A percentile compares a stretch with the other conserved stretches of the same genome.
These are phyloP conservation scores for Drosophila bocqueti DNA, from an alignment of 1,140 invertebrate species.

Conservation along the genomic window DNA sequence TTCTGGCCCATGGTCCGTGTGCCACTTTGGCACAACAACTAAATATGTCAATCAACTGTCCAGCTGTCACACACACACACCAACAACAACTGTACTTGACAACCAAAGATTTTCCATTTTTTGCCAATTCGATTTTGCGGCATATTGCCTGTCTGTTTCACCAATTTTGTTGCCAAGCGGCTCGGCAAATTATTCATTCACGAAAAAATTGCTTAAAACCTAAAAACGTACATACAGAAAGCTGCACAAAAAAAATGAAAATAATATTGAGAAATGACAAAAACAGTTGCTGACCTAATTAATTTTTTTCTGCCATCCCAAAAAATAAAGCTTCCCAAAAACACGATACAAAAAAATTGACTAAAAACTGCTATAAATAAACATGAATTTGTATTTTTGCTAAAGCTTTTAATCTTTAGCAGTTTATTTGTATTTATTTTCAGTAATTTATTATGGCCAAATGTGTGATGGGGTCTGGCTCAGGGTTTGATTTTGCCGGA, in stretches of 20 bases:
- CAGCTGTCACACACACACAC: conserved; percentile 43
- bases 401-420: conserved; percentile 34
- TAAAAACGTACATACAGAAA: conserved; percentile 8
- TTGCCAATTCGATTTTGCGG: conserved; percentile 34
- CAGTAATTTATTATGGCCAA: conserved; percentile 39
- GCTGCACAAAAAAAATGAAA: conserved; percentile 22
- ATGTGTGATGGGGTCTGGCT: conserved; percentile 20
- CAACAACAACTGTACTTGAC: conserved; percentile 55
- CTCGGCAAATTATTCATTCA: conserved; percentile 30
- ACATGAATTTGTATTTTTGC: conserved; percentile 17
- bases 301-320: conserved; percentile 50
- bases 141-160: conserved; percentile 20
- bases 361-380: conserved; percentile 37
- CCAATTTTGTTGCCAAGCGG: conserved; percentile 54
- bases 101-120: conserved; percentile 58
- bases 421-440: conserved; percentile 18
- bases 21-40: conserved; percentile 77
- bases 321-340: conserved; percentile 22
- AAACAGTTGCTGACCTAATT: conserved; percentile 81
- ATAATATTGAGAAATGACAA: conserved; percentile 75
- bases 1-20: conserved; percentile 44
- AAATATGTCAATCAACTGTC: conserved; percentile 78
- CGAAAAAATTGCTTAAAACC: conserved; percentile 31
- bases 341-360: conserved; percentile 31
- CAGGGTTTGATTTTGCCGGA: conserved; percentile 21